Evolutionary conservation across 2,797 vertebrate genomes (phyloP), one percentile per base, ranked within the genome.

Genomic region (Nothura maculosa): DNA sequence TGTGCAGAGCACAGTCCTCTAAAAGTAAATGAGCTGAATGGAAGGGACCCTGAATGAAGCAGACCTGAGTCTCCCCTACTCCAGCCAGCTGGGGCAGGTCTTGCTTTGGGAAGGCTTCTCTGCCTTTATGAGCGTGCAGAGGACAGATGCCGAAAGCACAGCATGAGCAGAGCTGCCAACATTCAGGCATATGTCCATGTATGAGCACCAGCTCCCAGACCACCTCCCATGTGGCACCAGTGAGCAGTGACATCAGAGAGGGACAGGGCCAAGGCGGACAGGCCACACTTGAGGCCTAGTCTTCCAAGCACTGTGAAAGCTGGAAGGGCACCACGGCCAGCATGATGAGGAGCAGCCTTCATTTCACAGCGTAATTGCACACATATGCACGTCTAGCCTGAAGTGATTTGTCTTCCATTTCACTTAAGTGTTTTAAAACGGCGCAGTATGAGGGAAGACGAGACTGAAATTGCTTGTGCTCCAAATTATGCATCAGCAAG

Each of bases 371-470:
- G 0, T 13, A 48, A 22, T 3, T 45, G 70, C 48, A 15, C 45
- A 14, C 2, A 4, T n/a, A 36, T 1, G 2, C 16, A 50, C n/a
- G 7, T 15, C 0, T 6, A 28, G 62, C 34, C 54, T 63, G 2
- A 80, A 48, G 57, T 17, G 21, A 0, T 3, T 36, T 12, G 34
- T 70, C 24, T 24, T 81, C 42, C 42, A 15, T 66, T 92, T 69
- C 18, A 73, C 8, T 1, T 14, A 52, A 45, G 9, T 8, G 27
- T 30, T 90, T 45, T 67, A 42, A 89, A 92, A 62, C 58, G 1
- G 0, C 1, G 0, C 32, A 12, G 45, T 11, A 18, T 58, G 42
- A 81, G 24, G 11, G 32, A 43, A 76, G 17, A 38, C 8, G 52
- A 85, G 57, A 62, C 3, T 9, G 79, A 85, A 81, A 87, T 50